phyloP scores from a whole-genome alignment of 37 sponge, comb jelly and placozoan genomes.

The Spongia lamella region DNA sequence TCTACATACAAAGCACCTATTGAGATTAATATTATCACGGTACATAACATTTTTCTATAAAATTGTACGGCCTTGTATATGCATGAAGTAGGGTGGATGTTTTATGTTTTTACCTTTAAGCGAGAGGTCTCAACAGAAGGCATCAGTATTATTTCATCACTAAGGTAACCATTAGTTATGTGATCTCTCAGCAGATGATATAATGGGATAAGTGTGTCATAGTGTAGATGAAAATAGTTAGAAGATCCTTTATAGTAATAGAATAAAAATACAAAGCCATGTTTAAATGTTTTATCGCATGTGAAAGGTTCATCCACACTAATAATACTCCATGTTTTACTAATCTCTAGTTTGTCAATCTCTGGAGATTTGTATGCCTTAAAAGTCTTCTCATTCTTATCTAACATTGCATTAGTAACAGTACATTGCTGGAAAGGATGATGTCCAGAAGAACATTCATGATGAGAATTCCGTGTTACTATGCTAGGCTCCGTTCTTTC shows the following conservation, averaged over 20 bases:
- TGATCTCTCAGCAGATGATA: background rate
- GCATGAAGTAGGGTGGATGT: too few relatives aligned
- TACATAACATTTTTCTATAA: too few relatives aligned
- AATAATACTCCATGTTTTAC: background rate
- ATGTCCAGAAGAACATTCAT: constrained; percentile 9
- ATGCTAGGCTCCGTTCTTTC: too few relatives aligned
- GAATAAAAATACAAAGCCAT: constrained; percentile 12
- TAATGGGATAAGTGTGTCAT: constrained; percentile 22
- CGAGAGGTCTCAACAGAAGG: constrained; percentile 24
- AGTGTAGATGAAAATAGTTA: constrained; percentile 25
- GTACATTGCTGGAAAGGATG: background rate
- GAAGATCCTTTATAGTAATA: constrained; percentile 19
- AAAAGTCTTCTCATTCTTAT: background rate
- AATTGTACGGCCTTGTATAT: too few relatives aligned
- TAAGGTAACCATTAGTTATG: background rate
- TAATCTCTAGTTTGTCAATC: background rate
- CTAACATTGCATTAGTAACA: background rate
- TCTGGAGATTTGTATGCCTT: background rate
- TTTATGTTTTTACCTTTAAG: background rate
- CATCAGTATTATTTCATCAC: background rate
- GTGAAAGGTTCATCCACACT: background rate
- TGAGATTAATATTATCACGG: too few relatives aligned
- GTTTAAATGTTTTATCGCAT: constrained; percentile 1
- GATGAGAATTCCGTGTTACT: constrained; percentile 5
- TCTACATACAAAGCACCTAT: too few relatives aligned